Conservation (phyloP, 2,888 invertebrate genomes). For the Netelia fuscicornis region DNA sequence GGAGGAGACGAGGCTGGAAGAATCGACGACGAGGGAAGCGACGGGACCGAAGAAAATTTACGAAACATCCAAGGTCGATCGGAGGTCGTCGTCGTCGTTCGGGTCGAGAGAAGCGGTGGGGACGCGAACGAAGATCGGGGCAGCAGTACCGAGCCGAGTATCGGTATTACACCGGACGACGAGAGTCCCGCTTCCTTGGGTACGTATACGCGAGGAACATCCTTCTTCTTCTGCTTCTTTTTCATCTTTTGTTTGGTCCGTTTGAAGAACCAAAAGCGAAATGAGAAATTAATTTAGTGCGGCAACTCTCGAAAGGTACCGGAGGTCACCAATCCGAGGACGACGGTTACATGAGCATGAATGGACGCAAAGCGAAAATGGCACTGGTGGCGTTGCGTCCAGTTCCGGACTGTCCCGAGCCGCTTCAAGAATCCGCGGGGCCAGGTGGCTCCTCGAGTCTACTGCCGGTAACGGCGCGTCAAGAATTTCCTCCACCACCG, state of each 20-base stretch:
- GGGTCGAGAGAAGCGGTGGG: conserved; percentile 72
- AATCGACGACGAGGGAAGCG: conserved; percentile 76
- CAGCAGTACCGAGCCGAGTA: conserved; percentile 85
- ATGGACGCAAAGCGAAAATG: conserved; percentile 93
- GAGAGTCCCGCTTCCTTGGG: conserved; percentile 91
- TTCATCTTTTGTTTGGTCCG: too few relatives aligned
- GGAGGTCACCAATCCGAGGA: conserved; percentile 94
- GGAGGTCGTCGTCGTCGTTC: conserved; percentile 63
- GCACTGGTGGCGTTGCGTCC: conserved; percentile 86
- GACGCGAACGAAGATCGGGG: conserved; percentile 81
- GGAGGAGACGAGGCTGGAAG: conserved; percentile 82
- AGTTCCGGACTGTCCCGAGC: conserved; percentile 88
- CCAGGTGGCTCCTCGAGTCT: conserved; percentile 76
- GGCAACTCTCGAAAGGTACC: conserved; percentile 46
- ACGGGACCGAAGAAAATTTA: conserved; percentile 68
- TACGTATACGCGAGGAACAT: conserved; percentile 52
- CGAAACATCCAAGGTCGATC: conserved; percentile 52
- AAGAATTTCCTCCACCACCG: conserved; percentile 90
- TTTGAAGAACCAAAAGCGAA: conserved; percentile 5
- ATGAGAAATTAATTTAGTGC: not conserved
- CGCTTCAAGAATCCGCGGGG: conserved; percentile 86
- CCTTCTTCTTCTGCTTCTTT: not conserved
- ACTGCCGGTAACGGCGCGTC: conserved; percentile 68
- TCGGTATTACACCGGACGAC: conserved; percentile 87
- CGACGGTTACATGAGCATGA: conserved; percentile 97